Evolutionary conservation across 1,140 invertebrate genomes (phyloP).

Genomic region (Macrosteles quadrilineatus): DNA sequence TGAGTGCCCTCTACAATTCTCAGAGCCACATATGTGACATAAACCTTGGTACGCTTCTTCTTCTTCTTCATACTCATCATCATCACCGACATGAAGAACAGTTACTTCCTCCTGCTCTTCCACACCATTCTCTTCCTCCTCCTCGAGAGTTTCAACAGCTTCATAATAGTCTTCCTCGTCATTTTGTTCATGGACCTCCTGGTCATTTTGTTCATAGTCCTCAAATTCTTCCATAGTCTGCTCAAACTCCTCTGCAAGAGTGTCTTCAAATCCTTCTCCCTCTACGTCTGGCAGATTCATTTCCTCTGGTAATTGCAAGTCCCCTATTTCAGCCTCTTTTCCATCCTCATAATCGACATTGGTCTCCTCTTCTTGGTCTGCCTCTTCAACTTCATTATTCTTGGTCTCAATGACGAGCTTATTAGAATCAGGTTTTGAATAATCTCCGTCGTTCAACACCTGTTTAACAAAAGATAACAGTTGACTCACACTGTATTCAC

Average conservation of each 20-base stretch:
- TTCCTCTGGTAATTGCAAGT: background rate
- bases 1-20: slow-evolving; percentile 24
- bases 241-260: background rate
- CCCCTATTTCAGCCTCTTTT: background rate
- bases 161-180: background rate
- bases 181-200: background rate
- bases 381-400: background rate
- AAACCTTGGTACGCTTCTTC: slow-evolving; percentile 15
- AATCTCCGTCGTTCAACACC: background rate
- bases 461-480: too few species aligned
- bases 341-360: background rate
- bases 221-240: background rate
- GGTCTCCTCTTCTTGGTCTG: background rate
- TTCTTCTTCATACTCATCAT: slow-evolving; percentile 5
- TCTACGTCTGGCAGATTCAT: background rate
- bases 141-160: background rate
- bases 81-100: background rate
- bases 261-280: background rate
- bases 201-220: background rate
- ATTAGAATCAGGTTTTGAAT: background rate
- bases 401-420: background rate
- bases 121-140: background rate
- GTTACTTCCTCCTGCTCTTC: slow-evolving; percentile 13
- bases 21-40: slow-evolving; percentile 15
- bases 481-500: too few species aligned